A percentile compares a stretch with the other conserved stretches of the same genome.
Conservation (phyloP, 2,888 invertebrate species). For the Dorcus parallelipipedus region DNA sequence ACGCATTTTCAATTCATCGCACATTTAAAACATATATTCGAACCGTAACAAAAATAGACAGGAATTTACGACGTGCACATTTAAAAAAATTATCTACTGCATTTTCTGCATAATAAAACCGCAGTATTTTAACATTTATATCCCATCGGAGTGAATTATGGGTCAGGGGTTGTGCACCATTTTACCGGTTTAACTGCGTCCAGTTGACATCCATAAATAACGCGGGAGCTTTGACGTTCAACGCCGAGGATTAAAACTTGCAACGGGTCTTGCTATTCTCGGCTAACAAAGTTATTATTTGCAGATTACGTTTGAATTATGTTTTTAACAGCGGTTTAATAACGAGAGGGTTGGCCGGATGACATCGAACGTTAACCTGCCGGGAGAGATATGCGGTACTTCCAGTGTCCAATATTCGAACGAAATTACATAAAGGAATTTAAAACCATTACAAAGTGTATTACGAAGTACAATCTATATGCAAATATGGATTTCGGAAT, state of each 20-base stretch:
- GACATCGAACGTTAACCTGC: too few relatives aligned
- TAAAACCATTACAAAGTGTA: too few relatives aligned
- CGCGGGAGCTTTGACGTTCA: constrained; percentile 20
- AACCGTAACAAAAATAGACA: constrained; percentile 16
- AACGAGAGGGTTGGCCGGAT: constrained; percentile 9
- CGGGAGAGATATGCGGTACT: too few relatives aligned
- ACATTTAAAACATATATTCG: constrained; percentile 12
- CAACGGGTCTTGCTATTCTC: background rate
- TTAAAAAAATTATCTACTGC: constrained; percentile 26
- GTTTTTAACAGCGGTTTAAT: constrained; percentile 24
- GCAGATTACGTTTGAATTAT: constrained; percentile 24
- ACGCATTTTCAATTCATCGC: constrained; percentile 15
- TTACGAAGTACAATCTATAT: too few relatives aligned
- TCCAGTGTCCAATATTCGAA: too few relatives aligned
- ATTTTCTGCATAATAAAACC: constrained; percentile 33
- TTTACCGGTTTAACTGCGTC: constrained; percentile 30
- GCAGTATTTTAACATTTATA: constrained; percentile 31
- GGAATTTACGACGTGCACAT: constrained; percentile 14
- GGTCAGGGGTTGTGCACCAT: constrained; percentile 28
- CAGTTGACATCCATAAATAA: constrained; percentile 34
- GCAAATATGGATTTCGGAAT: too few relatives aligned
- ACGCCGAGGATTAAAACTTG: constrained; percentile 28
- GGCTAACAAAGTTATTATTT: constrained; percentile 22
- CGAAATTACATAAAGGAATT: too few relatives aligned
- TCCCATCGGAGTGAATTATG: constrained; percentile 28